Percentiles rank a stretch among this genome's conserved stretches.
Conservation (phyloP, 2,113 vertebrate genomes). For the Numida meleagris region DNA sequence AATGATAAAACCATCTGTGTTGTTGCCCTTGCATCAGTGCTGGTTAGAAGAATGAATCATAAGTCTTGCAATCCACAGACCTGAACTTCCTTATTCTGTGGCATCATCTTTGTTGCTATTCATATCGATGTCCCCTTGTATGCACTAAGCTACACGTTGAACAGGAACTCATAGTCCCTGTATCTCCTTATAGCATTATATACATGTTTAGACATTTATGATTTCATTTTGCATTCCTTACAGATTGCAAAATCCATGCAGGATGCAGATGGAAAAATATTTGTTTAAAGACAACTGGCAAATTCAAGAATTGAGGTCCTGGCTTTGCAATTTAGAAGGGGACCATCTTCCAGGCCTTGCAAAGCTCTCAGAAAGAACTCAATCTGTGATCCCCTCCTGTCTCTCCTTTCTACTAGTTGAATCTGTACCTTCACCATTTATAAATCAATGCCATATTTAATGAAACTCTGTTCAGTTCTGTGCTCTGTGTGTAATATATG, state of each 20-base stretch:
- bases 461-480: neutral
- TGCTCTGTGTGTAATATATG: neutral
- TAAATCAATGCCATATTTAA: neutral
- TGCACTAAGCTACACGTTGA: neutral
- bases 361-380: neutral
- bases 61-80: neutral
- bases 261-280: neutral
- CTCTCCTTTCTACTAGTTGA: neutral
- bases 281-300: too few relatives aligned
- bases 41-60: neutral
- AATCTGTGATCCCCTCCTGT: neutral
- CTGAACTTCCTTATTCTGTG: neutral
- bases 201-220: neutral
- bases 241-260: neutral
- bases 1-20: neutral
- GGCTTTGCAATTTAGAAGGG: neutral
- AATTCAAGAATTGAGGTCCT: neutral
- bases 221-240: neutral
- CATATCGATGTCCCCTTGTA: neutral
- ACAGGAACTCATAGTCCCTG: neutral
- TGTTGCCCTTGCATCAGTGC: neutral
- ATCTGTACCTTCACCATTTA: neutral
- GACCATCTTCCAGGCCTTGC: neutral
- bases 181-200: neutral
- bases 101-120: neutral